phyloP scores from a whole-genome alignment of 2,797 vertebrate species.

The Botia kubotai region DNA sequence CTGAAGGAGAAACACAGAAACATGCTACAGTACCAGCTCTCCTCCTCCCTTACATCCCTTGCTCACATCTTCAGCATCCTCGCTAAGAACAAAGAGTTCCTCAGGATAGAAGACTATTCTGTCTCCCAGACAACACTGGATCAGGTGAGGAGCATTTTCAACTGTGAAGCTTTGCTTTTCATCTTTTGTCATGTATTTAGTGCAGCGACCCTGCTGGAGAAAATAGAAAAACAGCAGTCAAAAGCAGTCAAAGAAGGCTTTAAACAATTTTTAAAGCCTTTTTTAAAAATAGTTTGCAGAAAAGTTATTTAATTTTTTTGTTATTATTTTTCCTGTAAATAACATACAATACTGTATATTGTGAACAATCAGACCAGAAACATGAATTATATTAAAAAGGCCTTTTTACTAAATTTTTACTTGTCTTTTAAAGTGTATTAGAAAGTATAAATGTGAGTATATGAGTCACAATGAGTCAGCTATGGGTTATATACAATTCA shows the following conservation, averaged over 20 bases:
- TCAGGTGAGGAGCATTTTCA: constrained; percentile 82
- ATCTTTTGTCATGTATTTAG: background rate
- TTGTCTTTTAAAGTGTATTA: too few species aligned
- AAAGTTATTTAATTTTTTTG: too few species aligned
- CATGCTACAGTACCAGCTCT: constrained; percentile 97
- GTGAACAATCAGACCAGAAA: too few species aligned
- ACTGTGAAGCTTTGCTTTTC: background rate
- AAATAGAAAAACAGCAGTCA: background rate
- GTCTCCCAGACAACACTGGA: constrained; percentile 98
- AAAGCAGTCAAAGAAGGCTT: background rate
- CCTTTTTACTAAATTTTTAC: too few species aligned
- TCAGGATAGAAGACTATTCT: constrained; percentile 96
- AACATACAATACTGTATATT: too few species aligned
- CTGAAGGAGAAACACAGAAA: constrained; percentile 94
- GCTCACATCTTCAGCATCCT: constrained; percentile 94
- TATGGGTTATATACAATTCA: too few species aligned
- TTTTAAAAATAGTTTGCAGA: too few species aligned
- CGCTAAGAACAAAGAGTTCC: constrained; percentile 87
- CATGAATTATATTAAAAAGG: too few species aligned
- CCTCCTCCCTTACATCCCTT: constrained; percentile 87
- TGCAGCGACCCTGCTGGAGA: background rate
- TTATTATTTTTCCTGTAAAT: too few species aligned
- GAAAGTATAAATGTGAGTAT: too few species aligned
- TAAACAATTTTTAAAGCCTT: background rate
- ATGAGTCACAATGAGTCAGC: too few species aligned